Evolutionary conservation across 2,888 invertebrate species (phyloP).

Genomic region (Diaperis boleti): DNA sequence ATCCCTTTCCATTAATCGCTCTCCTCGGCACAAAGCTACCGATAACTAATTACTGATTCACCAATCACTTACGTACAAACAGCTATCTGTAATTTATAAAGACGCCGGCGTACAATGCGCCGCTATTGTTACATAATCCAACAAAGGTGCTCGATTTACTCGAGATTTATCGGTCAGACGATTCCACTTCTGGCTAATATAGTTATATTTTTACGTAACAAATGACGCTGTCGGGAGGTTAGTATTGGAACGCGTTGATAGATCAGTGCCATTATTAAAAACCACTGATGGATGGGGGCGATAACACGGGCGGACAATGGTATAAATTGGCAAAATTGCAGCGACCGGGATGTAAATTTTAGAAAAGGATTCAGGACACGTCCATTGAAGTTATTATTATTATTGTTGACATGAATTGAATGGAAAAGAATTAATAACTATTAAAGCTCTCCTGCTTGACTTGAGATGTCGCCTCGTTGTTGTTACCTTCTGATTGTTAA

Average conservation of each 20-base stretch:
- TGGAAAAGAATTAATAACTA: too few relatives aligned
- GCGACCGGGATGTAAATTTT: too few relatives aligned
- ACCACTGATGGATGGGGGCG: constrained; percentile 45
- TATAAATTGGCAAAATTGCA: too few relatives aligned
- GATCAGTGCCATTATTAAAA: constrained; percentile 46
- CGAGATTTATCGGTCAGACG: too few relatives aligned
- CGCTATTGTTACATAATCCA: not conserved
- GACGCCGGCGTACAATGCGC: not conserved
- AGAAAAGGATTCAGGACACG: too few relatives aligned
- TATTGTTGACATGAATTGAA: too few relatives aligned
- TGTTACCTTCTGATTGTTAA: too few relatives aligned
- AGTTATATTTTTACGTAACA: constrained; percentile 45
- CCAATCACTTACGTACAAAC: constrained; percentile 11
- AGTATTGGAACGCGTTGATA: constrained; percentile 47
- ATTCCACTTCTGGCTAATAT: too few relatives aligned
- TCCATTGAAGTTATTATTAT: too few relatives aligned
- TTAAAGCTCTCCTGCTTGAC: too few relatives aligned
- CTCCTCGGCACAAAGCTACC: constrained; percentile 41
- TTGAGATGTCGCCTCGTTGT: too few relatives aligned
- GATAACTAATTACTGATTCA: constrained; percentile 48
- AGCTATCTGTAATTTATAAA: not conserved
- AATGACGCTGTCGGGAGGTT: constrained; percentile 45
- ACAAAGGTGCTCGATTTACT: constrained; percentile 11
- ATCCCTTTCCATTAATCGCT: constrained; percentile 49
- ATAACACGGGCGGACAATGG: constrained; percentile 41